Base-by-base conservation (phyloP, 2,888 invertebrate species). In the Sphaeridia pumilis region DNA sequence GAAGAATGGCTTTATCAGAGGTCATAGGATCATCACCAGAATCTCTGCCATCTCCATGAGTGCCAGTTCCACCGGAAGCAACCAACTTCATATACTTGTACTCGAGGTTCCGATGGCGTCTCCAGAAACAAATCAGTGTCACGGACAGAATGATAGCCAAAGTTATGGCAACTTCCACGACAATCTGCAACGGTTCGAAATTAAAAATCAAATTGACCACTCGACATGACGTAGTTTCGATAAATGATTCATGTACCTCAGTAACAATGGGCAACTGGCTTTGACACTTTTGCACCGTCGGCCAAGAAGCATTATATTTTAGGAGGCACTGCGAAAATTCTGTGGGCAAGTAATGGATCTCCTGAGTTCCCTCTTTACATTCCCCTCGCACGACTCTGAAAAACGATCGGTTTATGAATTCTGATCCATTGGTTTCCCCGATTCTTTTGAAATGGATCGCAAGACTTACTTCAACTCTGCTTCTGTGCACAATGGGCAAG, bases 11-110 rank as follows among this genome's bases (percentile, higher is more conserved):
- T 25, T 57, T 43, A 57, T 74, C 74, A 17, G 68, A 70, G 21
- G 65, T 63, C 4, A 71, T 72, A 20, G 73, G 69, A 41, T 70
- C 70, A 2, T 69, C 73, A 51, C 72, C 72, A 49, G 72, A 49
- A 28, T 58, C 34, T 48, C 58, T 35, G 25, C 38, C 28, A 20
- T 46, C 41, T 22, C 57, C 49, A 26, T 38, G 12, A 2, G 35
- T 25, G 22, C 50, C 36, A 12, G 44, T 31, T 44, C 58, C 34
- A 51, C 70, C 66, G 69, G 73, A 64, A 4, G 64, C 64, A 20
- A 75, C 71, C 46, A 77, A 67, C 66, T 75, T 75, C 73, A 73
- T 75, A 67, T 77, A 77, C 59, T 75, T 75, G 68, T 76, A 76
- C 61, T 76, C 75, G 54, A 76, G 66, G 56, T 72, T 69, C 43